Evolutionary conservation across 2,797 vertebrate genomes (phyloP), one percentile per base, ranked within the genome.

Genomic region (Macrochelys suwanniensis): DNA sequence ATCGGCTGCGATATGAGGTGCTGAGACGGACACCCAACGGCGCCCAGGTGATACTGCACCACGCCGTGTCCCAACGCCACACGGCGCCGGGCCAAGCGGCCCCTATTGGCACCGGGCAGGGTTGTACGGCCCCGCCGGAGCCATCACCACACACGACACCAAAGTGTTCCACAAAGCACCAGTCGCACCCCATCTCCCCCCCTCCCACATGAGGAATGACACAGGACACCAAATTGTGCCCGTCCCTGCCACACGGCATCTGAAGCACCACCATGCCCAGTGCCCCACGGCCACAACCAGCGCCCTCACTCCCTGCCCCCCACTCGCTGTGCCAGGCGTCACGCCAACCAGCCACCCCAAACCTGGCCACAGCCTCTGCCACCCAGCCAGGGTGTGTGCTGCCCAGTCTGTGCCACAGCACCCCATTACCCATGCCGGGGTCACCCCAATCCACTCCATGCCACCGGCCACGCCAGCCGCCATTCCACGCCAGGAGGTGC

Each of bases 181-280:
- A 0, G 31, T 61, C 6, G 15, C 59, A 17, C 28, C 13, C 31
- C 16, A 9, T 21, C 33, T 8, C 2, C 5, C n/a, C 17, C n/a
- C 33, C 7, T 2, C n/a, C 5, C 5, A n/a, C n/a, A n/a, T n/a
- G 4, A 68, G n/a, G 65, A 68, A 68, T 5, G 65, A 37, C n/a
- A 19, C 33, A 11, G 65, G 5, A 6, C n/a, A 37, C n/a, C n/a
- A 37, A 23, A 42, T 11, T 23, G 21, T 71, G n/a, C 37, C 65
- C 19, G 5, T 71, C n/a, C 65, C 65, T 42, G 33, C 61, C 33
- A 65, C 61, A 65, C 16, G 31, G 61, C 31, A n/a, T 8, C 31
- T 65, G 65, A 33, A n/a, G 65, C 37, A 19, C 31, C 61, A 31
- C 57, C 13, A 31, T 11, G 3, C 28, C 61, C 33, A n/a, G 61